Conservation (phyloP, 2,113 vertebrate genomes). For the Cebus imitator region DNA sequence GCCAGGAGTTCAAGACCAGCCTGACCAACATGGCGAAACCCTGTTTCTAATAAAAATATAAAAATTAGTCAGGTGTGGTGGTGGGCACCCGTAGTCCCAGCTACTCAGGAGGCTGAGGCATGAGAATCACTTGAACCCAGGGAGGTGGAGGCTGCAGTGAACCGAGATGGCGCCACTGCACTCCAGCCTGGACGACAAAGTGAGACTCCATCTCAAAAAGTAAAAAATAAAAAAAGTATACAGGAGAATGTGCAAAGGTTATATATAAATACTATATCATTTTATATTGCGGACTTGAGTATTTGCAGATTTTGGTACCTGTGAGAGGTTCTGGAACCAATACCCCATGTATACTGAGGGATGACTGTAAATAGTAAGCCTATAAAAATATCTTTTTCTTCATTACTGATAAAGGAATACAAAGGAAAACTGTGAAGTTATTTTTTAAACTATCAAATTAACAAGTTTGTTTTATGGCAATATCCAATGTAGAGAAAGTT, state of each 20-base stretch:
- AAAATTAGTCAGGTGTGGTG: too few relatives aligned
- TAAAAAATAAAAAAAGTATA: background rate
- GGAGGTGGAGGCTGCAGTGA: background rate
- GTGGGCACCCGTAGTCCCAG: background rate
- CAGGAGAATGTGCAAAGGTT: background rate
- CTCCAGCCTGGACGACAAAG: background rate
- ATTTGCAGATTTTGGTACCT: background rate
- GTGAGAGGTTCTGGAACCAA: background rate
- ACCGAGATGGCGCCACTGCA: background rate
- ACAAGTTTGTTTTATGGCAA: slow-evolving; percentile 28
- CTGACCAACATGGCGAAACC: too few relatives aligned
- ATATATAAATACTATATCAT: background rate
- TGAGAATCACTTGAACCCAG: background rate
- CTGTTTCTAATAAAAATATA: too few relatives aligned
- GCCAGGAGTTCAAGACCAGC: too few relatives aligned
- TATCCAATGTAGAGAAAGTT: slow-evolving; percentile 9
- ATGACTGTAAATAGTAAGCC: background rate
- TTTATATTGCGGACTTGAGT: background rate
- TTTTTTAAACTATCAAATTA: slow-evolving; percentile 30
- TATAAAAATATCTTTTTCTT: background rate
- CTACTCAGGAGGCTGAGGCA: background rate
- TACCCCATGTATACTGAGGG: background rate
- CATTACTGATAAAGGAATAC: background rate
- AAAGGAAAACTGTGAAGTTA: slow-evolving; percentile 19
- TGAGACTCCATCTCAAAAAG: background rate